Percentiles rank a stretch among this genome's conserved stretches.
Evolutionary conservation across 2,113 vertebrate species (phyloP).

Genomic region (Corythoichthys intestinalis): DNA sequence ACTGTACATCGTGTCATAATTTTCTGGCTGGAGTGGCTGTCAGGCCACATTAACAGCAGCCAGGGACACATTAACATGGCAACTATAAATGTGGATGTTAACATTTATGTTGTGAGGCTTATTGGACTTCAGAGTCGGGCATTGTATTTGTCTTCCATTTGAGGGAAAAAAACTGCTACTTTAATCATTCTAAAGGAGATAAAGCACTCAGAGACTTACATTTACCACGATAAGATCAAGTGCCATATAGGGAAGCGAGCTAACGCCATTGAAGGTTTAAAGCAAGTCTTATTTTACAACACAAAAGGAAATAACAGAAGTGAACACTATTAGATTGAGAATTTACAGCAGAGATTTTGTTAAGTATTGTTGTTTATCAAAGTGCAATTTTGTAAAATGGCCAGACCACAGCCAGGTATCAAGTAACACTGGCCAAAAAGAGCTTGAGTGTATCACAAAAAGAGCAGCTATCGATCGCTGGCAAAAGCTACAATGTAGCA

Average conservation of each 20-base stretch:
- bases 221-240: background rate
- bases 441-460: background rate
- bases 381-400: background rate
- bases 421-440: background rate
- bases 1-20: constrained; percentile 43
- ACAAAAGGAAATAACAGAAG: background rate
- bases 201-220: background rate
- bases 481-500: background rate
- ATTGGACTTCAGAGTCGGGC: background rate
- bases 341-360: background rate
- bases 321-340: background rate
- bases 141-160: background rate
- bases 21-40: constrained; percentile 21
- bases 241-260: background rate
- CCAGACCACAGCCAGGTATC: background rate
- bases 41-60: constrained; percentile 29
- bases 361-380: background rate
- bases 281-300: background rate
- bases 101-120: background rate
- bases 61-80: constrained; percentile 28
- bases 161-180: background rate
- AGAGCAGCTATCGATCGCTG: background rate
- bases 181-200: background rate
- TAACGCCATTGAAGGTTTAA: background rate
- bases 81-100: background rate